These are phyloP conservation scores for Euthynnus affinis DNA, from an alignment of 2,797 vertebrate genomes.

Conservation along the genomic window DNA sequence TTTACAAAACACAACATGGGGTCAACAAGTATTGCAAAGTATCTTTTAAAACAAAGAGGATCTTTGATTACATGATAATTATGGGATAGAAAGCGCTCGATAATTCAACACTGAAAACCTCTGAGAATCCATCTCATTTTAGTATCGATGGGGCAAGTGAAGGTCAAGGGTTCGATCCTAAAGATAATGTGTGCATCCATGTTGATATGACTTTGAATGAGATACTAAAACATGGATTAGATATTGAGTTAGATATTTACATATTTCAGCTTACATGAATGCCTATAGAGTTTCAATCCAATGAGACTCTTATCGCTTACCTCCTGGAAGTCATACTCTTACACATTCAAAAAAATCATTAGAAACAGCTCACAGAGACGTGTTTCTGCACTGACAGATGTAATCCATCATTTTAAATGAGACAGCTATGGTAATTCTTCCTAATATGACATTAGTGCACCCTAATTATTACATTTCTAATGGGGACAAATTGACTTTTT, in stretches of 20 bases:
- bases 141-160: neutral
- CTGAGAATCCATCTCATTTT: neutral
- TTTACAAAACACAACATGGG: too few relatives aligned
- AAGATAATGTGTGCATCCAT: neutral
- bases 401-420: conserved; percentile 38
- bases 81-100: neutral
- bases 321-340: neutral
- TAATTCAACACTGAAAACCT: neutral
- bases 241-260: neutral
- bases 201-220: neutral
- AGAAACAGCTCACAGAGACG: conserved; percentile 16
- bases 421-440: conserved; percentile 12
- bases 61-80: neutral
- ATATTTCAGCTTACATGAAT: neutral
- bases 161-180: neutral
- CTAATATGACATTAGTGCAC: conserved; percentile 1
- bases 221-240: conserved; percentile 1
- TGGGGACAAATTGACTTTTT: conserved; percentile 17
- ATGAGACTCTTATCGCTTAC: neutral
- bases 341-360: conserved; percentile 24
- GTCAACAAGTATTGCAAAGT: too few relatives aligned
- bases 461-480: conserved; percentile 31
- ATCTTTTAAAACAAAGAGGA: neutral
- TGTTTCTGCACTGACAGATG: conserved; percentile 9
- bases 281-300: neutral